These are phyloP conservation scores for Sphenodon punctatus DNA, from an alignment of 2,797 vertebrate genomes.

Conservation along the genomic window DNA sequence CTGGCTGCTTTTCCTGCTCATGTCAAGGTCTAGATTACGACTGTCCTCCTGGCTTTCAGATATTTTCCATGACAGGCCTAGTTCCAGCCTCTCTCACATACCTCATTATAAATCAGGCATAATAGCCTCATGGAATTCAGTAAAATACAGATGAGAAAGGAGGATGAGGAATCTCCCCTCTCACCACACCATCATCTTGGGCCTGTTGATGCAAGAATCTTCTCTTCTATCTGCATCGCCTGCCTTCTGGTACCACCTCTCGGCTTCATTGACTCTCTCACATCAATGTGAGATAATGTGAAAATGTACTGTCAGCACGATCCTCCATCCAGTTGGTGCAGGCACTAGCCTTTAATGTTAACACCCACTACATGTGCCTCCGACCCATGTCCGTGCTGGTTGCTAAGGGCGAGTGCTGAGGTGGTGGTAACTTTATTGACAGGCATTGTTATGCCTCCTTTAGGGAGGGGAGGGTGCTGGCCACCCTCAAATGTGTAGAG, in stretches of 20 bases:
- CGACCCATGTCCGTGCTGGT: too few species aligned
- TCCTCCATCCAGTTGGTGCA: too few species aligned
- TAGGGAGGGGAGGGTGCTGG: too few species aligned
- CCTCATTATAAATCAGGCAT: rapidly evolving
- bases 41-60: background rate
- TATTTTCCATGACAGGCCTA: background rate
- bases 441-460: too few species aligned
- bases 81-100: background rate
- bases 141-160: rapidly evolving
- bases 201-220: background rate
- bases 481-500: too few species aligned
- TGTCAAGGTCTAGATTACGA: background rate
- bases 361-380: too few species aligned
- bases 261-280: background rate
- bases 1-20: background rate
- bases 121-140: rapidly evolving
- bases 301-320: too few species aligned
- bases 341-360: too few species aligned
- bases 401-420: too few species aligned
- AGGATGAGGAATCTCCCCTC: rapidly evolving
- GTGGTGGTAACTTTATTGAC: too few species aligned
- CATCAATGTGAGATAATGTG: too few species aligned
- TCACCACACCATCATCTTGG: rapidly evolving
- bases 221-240: background rate
- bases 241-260: constrained; percentile 33